phyloP scores from a whole-genome alignment of 1,140 invertebrate genomes.

The Monochamus saltuarius region DNA sequence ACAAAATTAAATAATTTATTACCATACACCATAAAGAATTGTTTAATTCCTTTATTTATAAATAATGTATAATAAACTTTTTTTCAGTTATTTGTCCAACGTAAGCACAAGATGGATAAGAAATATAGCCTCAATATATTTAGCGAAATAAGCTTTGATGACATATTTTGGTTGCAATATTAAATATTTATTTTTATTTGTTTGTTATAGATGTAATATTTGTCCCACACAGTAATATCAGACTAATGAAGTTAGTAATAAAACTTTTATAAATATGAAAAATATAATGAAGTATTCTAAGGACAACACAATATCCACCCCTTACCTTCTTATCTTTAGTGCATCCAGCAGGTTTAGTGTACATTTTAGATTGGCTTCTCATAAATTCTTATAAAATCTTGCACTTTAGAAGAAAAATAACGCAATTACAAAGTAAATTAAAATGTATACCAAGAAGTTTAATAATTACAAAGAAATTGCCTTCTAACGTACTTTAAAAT shows the following conservation, averaged over 20 bases:
- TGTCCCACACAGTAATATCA: constrained; percentile 24
- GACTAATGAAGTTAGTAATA: constrained; percentile 18
- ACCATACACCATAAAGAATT: not conserved
- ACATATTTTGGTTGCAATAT: constrained; percentile 17
- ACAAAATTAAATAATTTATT: constrained; percentile 1
- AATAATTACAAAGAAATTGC: no score
- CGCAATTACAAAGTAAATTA: not conserved
- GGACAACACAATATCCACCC: no score
- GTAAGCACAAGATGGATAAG: constrained; percentile 38
- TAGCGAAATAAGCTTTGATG: constrained; percentile 22
- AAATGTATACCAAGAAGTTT: not conserved
- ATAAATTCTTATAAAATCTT: not conserved
- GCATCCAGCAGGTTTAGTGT: no score
- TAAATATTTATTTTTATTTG: constrained; percentile 24
- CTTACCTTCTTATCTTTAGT: no score
- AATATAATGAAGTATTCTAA: no score
- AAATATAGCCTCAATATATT: constrained; percentile 21
- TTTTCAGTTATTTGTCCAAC: constrained; percentile 54
- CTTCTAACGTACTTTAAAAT: no score
- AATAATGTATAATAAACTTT: constrained; percentile 31
- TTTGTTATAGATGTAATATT: constrained; percentile 11
- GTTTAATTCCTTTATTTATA: not conserved
- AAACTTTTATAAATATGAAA: constrained; percentile 18
- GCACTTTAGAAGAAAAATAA: not conserved
- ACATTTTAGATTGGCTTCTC: not conserved